Conservation (phyloP, 2,113 vertebrate species). For the Halichoeres trimaculatus region DNA sequence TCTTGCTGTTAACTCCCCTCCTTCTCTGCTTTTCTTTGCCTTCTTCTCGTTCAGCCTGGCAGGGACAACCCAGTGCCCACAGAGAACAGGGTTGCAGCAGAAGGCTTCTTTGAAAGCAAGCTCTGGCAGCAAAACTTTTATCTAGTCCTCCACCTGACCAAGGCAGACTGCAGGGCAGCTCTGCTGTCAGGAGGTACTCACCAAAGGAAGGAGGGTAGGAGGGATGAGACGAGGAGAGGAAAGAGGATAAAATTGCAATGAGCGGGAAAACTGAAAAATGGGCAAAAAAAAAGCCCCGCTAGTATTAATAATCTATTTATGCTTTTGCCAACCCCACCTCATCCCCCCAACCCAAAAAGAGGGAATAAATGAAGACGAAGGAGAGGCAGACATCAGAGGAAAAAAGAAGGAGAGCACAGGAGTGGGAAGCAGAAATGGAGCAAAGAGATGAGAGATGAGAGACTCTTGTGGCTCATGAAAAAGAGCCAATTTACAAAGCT, state of each 20-base stretch:
- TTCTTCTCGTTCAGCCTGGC: slow-evolving; percentile 48
- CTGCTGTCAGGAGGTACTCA: slow-evolving; percentile 46
- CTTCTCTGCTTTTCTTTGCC: slow-evolving; percentile 13
- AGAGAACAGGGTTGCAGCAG: slow-evolving; percentile 59
- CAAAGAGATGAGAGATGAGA: slow-evolving; percentile 50
- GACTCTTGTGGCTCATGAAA: slow-evolving; percentile 39
- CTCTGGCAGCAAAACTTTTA: slow-evolving; percentile 66
- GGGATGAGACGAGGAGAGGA: slow-evolving; percentile 25
- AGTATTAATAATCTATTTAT: slow-evolving; percentile 49
- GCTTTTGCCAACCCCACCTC: slow-evolving; percentile 15
- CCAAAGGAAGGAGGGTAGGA: slow-evolving; percentile 26
- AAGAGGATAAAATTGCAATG: slow-evolving; percentile 31
- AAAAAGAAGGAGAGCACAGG: slow-evolving; percentile 21
- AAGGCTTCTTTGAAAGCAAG: slow-evolving; percentile 63
- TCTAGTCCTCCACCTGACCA: slow-evolving; percentile 63
- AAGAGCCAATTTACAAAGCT: slow-evolving; percentile 44
- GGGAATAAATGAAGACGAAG: slow-evolving; percentile 35
- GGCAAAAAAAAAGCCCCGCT: background rate
- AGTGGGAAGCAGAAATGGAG: slow-evolving; percentile 41
- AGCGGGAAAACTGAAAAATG: slow-evolving; percentile 7
- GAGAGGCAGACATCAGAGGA: slow-evolving; percentile 48
- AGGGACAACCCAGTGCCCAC: slow-evolving; percentile 41
- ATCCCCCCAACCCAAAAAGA: slow-evolving; percentile 10
- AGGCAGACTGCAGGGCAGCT: slow-evolving; percentile 48
- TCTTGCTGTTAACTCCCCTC: background rate